Evolutionary conservation across 2,888 invertebrate species (phyloP).

Genomic region (Diarsia rubi): DNA sequence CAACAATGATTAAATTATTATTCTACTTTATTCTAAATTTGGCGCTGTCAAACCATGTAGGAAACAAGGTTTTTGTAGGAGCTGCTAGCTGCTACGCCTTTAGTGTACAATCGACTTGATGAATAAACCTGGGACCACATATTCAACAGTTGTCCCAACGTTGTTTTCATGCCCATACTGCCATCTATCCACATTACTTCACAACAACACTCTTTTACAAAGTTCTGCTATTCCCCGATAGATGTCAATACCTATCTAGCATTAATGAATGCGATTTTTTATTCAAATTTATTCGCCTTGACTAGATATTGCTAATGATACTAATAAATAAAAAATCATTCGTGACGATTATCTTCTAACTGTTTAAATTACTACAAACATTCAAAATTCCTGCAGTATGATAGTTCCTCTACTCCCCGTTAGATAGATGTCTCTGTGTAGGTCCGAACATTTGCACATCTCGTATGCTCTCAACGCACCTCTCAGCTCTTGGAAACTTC

Average conservation of each 20-base stretch:
- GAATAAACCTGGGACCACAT: background rate
- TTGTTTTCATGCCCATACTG: background rate
- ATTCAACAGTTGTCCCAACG: background rate
- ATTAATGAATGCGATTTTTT: background rate
- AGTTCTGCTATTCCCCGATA: background rate
- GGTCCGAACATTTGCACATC: no score
- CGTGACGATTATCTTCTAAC: background rate
- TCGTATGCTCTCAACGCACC: background rate
- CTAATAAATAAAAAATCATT: background rate
- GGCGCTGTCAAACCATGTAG: no score
- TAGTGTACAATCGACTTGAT: no score
- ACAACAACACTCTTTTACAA: background rate
- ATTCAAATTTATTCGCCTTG: background rate
- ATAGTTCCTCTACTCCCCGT: background rate
- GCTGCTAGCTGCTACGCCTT: no score
- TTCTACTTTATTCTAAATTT: no score
- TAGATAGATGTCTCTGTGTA: conserved; percentile 20
- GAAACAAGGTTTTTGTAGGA: no score
- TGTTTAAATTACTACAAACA: background rate
- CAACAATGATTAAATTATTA: no score
- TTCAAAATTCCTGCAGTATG: background rate
- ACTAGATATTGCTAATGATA: background rate
- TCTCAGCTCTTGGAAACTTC: background rate
- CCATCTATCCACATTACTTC: background rate
- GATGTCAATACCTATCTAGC: background rate